These are phyloP conservation scores for Xylocampa areola DNA, from an alignment of 2,888 invertebrate genomes.

Conservation along the genomic window DNA sequence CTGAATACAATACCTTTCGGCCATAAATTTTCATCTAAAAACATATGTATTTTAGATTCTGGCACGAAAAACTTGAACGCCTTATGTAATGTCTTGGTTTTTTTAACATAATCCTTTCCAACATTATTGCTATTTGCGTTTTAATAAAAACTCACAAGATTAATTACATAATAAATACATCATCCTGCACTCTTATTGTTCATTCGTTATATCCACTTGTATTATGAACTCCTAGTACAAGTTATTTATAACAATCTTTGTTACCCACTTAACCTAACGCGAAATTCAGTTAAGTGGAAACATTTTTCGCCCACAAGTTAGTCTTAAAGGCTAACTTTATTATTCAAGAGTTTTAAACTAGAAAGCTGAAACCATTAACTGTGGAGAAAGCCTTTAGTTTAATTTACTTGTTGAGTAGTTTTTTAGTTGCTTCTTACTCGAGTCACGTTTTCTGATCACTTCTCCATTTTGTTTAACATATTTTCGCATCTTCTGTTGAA, in stretches of 20 bases:
- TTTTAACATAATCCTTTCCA: constrained; percentile 30
- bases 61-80: constrained; percentile 42
- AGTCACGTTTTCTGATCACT: constrained; percentile 37
- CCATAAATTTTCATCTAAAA: constrained; percentile 44
- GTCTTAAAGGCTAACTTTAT: constrained; percentile 34
- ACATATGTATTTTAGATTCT: constrained; percentile 29
- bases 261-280: constrained; percentile 34
- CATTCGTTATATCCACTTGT: too few relatives aligned
- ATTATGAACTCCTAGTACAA: background rate
- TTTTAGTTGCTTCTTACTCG: constrained; percentile 46
- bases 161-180: too few relatives aligned
- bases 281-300: constrained; percentile 26
- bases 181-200: too few relatives aligned
- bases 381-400: constrained; percentile 34
- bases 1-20: constrained; percentile 42
- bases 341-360: constrained; percentile 46
- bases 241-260: constrained; percentile 29
- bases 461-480: constrained; percentile 33
- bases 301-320: constrained; percentile 36
- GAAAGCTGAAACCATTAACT: constrained; percentile 38
- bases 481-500: constrained; percentile 17
- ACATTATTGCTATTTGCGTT: background rate
- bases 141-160: too few relatives aligned
- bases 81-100: constrained; percentile 26
- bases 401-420: constrained; percentile 53